phyloP scores from a whole-genome alignment of 2,888 invertebrate genomes.

The Asteroscopus sphinx region DNA sequence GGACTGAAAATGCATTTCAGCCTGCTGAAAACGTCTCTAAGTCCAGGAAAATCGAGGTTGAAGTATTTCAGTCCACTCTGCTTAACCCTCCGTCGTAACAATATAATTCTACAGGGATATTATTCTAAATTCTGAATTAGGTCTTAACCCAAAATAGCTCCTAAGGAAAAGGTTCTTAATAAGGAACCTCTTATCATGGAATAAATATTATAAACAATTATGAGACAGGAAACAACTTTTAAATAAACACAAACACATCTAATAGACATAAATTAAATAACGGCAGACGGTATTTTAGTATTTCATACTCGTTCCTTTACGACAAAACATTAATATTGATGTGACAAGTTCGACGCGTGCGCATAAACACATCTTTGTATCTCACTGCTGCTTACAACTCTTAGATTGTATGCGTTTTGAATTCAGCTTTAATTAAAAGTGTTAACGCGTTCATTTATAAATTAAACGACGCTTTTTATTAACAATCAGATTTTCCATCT shows the following conservation, averaged over 20 bases:
- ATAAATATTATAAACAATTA: background rate
- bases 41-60: no score
- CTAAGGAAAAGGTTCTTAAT: no score
- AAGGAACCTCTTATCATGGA: no score
- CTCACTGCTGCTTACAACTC: conserved; percentile 6
- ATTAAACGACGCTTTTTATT: no score
- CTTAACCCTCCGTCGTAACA: no score
- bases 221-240: background rate
- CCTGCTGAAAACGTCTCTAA: no score
- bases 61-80: no score
- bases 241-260: background rate
- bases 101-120: no score
- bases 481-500: no score
- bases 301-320: conserved; percentile 25
- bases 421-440: background rate
- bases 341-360: conserved; percentile 40
- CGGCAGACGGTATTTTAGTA: conserved; percentile 18
- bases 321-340: conserved; percentile 40
- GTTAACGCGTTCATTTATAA: background rate
- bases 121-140: no score
- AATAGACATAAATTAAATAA: conserved; percentile 22
- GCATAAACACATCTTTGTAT: conserved; percentile 20
- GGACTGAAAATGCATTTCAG: no score
- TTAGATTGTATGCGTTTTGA: conserved; percentile 8
- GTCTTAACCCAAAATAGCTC: no score